A percentile compares a stretch with the other conserved stretches of the same genome.
phyloP scores from a whole-genome alignment of 2,113 vertebrate genomes.

The Phasianus colchicus region DNA sequence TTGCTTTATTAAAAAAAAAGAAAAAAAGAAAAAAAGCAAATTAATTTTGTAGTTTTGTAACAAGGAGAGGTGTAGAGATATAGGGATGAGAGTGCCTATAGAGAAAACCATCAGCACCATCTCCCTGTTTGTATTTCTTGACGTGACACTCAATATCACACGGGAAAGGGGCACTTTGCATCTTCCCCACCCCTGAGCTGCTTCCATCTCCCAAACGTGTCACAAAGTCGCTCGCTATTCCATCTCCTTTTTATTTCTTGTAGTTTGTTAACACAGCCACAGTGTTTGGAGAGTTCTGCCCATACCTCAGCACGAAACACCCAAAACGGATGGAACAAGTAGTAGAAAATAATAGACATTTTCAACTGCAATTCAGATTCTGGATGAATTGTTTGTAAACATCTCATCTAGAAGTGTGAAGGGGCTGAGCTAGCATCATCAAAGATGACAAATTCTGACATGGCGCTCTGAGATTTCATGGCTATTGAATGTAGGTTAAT shows the following conservation, averaged over 20 bases:
- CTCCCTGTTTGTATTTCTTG: background rate
- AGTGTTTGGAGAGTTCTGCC: background rate
- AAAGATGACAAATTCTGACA: constrained; percentile 62
- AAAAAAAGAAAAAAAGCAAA: background rate
- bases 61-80: background rate
- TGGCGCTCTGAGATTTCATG: constrained; percentile 19
- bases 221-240: background rate
- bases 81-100: background rate
- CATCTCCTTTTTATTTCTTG: constrained; percentile 2
- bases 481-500: constrained; percentile 68
- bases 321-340: constrained; percentile 13
- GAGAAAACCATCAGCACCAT: background rate
- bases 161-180: background rate
- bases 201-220: background rate
- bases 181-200: background rate
- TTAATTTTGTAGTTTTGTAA: background rate
- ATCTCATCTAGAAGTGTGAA: constrained; percentile 14
- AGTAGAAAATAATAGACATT: background rate
- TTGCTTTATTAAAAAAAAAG: background rate
- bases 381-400: constrained; percentile 39
- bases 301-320: background rate
- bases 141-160: background rate
- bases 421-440: constrained; percentile 36
- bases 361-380: constrained; percentile 30
- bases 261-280: background rate